Percentiles rank a stretch among this genome's conserved stretches.
phyloP scores from a whole-genome alignment of 2,888 invertebrate genomes.

The Eupithecia inturbata region DNA sequence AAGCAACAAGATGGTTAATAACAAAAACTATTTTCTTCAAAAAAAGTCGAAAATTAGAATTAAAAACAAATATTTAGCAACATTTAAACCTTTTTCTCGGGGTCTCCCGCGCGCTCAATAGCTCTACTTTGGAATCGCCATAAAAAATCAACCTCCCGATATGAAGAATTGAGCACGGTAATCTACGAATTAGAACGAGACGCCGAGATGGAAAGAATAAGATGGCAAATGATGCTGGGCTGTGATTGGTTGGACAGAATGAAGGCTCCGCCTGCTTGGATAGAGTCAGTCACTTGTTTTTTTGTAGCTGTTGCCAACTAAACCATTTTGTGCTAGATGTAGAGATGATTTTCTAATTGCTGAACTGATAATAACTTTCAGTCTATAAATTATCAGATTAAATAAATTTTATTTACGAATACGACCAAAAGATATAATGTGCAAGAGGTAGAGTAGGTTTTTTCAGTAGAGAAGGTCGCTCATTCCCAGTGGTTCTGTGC shows the following conservation, averaged over 20 bases:
- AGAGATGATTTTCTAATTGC: background rate
- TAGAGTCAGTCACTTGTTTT: conserved; percentile 69
- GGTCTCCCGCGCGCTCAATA: conserved; percentile 45
- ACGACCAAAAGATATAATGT: background rate
- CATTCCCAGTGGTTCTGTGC: background rate
- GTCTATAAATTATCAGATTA: background rate
- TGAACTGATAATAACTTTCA: background rate
- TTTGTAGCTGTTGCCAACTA: conserved; percentile 53
- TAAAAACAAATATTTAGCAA: conserved; percentile 46
- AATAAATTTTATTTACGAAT: background rate
- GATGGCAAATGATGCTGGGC: conserved; percentile 39
- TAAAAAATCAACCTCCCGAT: conserved; percentile 71
- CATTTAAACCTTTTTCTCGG: conserved; percentile 58
- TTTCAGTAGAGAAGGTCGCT: background rate
- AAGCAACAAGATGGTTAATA: background rate
- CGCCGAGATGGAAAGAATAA: conserved; percentile 43
- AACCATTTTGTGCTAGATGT: conserved; percentile 8
- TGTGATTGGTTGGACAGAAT: conserved; percentile 52
- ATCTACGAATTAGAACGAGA: conserved; percentile 66
- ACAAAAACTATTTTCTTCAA: background rate
- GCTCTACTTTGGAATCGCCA: conserved; percentile 66
- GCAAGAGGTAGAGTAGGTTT: background rate
- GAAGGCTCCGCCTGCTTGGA: conserved; percentile 58
- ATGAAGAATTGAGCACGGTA: conserved; percentile 75
- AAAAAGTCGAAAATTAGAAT: background rate